phyloP scores from a whole-genome alignment of 2,888 invertebrate genomes.

The Thereva unica region DNA sequence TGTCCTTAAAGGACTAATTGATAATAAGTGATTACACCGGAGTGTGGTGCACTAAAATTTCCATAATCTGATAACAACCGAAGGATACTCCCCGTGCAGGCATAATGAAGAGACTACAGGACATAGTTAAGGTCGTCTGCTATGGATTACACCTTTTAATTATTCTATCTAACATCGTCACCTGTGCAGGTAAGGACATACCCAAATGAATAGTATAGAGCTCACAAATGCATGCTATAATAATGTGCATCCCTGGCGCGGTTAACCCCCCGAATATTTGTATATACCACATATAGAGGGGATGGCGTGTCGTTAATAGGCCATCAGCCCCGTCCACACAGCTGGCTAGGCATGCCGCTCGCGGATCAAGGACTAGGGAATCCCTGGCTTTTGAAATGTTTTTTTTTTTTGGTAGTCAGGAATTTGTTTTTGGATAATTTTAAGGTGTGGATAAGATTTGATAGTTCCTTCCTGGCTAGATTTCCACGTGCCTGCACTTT shows the following conservation, averaged over 20 bases:
- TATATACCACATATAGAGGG: not conserved
- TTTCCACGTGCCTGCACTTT: not conserved
- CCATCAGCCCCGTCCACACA: slow-evolving; percentile 2
- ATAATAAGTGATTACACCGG: slow-evolving; percentile 8
- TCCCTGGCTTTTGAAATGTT: slow-evolving; percentile 22
- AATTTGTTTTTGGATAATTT: slow-evolving; percentile 35
- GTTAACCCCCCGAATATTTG: slow-evolving; percentile 17
- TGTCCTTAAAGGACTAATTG: not conserved
- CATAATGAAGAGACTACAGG: slow-evolving; percentile 17
- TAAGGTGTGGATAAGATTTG: slow-evolving; percentile 40
- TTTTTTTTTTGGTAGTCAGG: not conserved
- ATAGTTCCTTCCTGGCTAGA: slow-evolving; percentile 20
- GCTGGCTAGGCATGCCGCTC: slow-evolving; percentile 6
- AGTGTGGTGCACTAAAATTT: not conserved
- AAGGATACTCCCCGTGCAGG: slow-evolving; percentile 12
- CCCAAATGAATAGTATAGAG: not conserved
- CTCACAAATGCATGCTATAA: not conserved
- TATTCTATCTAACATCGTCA: slow-evolving; percentile 37
- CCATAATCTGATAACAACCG: slow-evolving; percentile 17
- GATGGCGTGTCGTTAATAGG: slow-evolving; percentile 4
- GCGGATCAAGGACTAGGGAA: not conserved
- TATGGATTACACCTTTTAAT: slow-evolving; percentile 40
- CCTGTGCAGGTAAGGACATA: slow-evolving; percentile 38
- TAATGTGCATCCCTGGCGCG: slow-evolving; percentile 20
- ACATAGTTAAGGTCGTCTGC: slow-evolving; percentile 33